Conservation (phyloP, 37 sponge, comb jelly and placozoan species). For the Crambe crambe region DNA sequence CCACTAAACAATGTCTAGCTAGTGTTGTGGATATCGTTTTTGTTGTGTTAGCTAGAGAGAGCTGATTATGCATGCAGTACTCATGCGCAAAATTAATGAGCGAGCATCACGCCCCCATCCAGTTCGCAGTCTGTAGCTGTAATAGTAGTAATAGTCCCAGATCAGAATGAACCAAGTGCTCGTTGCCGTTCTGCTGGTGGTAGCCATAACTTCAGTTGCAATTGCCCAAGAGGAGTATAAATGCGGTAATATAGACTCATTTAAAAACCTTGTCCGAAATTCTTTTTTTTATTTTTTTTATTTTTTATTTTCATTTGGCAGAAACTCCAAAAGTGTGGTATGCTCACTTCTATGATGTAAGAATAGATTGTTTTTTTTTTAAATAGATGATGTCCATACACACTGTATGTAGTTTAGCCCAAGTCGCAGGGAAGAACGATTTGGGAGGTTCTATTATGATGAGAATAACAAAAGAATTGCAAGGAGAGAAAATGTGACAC, state of each 20-base stretch:
- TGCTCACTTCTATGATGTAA: constrained; percentile 25
- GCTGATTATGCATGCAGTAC: no score
- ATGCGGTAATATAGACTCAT: constrained; percentile 33
- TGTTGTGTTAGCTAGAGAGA: no score
- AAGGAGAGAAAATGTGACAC: constrained; percentile 10
- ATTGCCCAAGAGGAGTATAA: constrained; percentile 6
- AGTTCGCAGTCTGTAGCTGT: no score
- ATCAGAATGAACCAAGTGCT: neutral
- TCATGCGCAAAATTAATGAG: no score
- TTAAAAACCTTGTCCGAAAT: no score
- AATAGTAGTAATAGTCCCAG: no score
- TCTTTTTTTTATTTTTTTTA: no score
- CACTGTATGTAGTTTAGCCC: constrained; percentile 29
- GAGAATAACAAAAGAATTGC: constrained; percentile 6
- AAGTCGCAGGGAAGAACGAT: constrained; percentile 6
- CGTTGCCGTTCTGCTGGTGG: neutral
- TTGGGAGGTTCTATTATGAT: constrained; percentile 42
- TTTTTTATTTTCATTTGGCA: no score
- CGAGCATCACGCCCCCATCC: no score
- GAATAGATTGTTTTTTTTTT: no score
- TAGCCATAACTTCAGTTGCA: neutral
- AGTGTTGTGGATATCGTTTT: no score
- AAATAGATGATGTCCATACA: neutral
- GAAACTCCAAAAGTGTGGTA: constrained; percentile 40
- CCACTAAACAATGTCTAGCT: no score